A percentile compares a stretch with the other conserved stretches of the same genome.
phyloP scores from a whole-genome alignment of 2,113 vertebrate species.

The Campylorhamphus procurvoides region DNA sequence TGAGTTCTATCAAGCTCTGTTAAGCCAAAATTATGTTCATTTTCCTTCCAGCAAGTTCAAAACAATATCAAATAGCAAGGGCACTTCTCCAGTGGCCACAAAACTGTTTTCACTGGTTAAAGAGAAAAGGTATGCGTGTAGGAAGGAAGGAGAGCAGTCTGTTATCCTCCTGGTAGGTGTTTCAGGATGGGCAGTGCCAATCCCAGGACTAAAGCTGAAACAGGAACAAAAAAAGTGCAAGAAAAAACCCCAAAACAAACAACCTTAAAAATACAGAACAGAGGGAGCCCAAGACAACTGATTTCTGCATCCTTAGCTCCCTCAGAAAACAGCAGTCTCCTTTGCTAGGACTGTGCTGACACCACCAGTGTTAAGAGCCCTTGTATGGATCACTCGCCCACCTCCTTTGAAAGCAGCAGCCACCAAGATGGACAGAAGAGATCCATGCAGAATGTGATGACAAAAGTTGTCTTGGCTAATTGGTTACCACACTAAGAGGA shows the following conservation, averaged over 20 bases:
- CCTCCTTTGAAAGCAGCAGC: slow-evolving; percentile 22
- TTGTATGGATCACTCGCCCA: neutral
- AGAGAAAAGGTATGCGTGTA: neutral
- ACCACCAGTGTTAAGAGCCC: neutral
- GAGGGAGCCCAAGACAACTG: neutral
- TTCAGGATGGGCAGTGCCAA: slow-evolving; percentile 7
- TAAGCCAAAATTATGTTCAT: neutral
- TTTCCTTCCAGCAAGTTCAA: slow-evolving; percentile 39
- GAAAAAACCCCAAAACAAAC: neutral
- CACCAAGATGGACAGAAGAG: neutral
- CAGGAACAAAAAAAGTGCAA: slow-evolving; percentile 57
- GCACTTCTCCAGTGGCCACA: slow-evolving; percentile 12
- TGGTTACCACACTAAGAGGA: neutral
- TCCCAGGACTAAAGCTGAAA: slow-evolving; percentile 41
- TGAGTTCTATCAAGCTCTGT: neutral
- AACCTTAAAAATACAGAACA: slow-evolving; percentile 46
- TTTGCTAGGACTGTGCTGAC: neutral
- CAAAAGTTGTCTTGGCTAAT: neutral
- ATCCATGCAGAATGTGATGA: neutral
- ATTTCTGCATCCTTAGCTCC: neutral
- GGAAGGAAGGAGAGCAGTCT: slow-evolving; percentile 15
- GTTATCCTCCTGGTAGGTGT: neutral
- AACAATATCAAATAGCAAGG: slow-evolving; percentile 7
- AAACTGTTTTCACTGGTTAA: neutral
- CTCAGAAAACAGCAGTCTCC: slow-evolving; percentile 23